Evolutionary conservation across 2,888 invertebrate genomes (phyloP), one percentile per base, ranked within the genome.

Genomic region (Drosophila prolongata): DNA sequence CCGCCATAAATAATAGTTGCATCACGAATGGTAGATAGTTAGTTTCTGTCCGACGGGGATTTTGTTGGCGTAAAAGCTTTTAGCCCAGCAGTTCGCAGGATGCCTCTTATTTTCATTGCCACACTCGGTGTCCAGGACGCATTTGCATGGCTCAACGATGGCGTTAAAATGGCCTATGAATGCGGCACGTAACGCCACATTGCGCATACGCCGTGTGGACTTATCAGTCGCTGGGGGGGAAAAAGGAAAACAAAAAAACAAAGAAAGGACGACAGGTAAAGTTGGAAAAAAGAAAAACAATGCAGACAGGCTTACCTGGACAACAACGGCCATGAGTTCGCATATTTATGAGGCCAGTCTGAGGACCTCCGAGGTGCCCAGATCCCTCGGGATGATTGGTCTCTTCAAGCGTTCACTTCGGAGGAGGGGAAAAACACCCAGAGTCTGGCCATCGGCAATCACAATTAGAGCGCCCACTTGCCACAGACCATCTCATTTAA

Each of bases 301-400:
- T 37, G 16, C 27, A 35, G 24, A 34, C 13, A 14, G 24, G 34
- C 58, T 27, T 43, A 53, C 61, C 47, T 40, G 38, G 4, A 30
- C 27, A 46, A 9, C 11, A n/a, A 10, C 2, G 68, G 53, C 77
- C 83, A 75, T 82, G 83, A 77, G 69, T 43, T 55, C 57, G 82
- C 80, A 82, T 85, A 85, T 86, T 85, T 82, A 82, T 82, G 86
- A 74, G 86, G n/a, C 50, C 19, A 38, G 53, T 9, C 44, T 54
- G 61, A 4, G 35, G 30, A 9, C 16, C 54, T 49, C 8, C 30
- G 6, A 30, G 6, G 30, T 6, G 30, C 6, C 30, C 54, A 42
- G n/a, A 61, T 40, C 40, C 44, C 44, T 14, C 34, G 9, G 52
- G 35, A 43, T 54, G 74, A 74, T 74, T 74, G 68, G 68, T 44